Percentiles rank a stretch among this genome's conserved stretches.
These are phyloP conservation scores for Clytia hemisphaerica DNA, from an alignment of 30 jellyfish, hydroid and myxozoan genomes.

Conservation along the genomic window DNA sequence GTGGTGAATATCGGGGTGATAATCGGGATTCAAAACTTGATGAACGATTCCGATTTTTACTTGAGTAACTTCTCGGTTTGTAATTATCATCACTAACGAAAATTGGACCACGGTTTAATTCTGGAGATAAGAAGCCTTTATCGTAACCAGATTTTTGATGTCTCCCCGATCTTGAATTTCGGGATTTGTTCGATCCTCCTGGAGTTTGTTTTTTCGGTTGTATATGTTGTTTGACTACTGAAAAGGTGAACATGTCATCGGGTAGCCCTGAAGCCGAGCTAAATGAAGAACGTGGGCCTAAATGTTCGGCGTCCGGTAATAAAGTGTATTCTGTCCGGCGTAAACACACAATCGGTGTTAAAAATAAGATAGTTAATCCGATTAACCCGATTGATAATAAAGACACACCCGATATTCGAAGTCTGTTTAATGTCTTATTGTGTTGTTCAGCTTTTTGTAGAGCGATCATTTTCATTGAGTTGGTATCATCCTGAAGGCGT, in stretches of 20 bases:
- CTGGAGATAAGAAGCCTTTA: constrained; percentile 16
- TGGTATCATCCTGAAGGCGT: background rate
- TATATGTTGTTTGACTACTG: background rate
- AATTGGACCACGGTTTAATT: constrained; percentile 3
- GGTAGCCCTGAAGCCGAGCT: background rate
- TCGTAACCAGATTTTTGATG: constrained; percentile 9
- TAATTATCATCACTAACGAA: constrained; percentile 11
- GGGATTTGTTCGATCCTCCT: too few species aligned
- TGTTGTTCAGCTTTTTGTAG: background rate
- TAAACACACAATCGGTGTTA: constrained; percentile 4
- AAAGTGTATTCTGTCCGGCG: constrained; percentile 6
- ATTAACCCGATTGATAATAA: constrained; percentile 2
- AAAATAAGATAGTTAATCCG: background rate
- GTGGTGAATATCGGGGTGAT: too few species aligned
- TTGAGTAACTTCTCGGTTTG: too few species aligned
- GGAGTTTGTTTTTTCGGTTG: constrained; percentile 2
- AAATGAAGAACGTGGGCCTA: background rate
- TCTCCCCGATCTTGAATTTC: background rate
- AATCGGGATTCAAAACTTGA: background rate
- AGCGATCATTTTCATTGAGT: too few species aligned
- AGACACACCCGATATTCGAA: background rate
- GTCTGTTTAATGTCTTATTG: background rate
- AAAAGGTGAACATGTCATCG: background rate
- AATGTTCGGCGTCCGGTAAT: background rate
- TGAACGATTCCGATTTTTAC: too few species aligned